Base-by-base conservation (phyloP, 1,140 invertebrate species). In the Elymnias hypermnestra region DNA sequence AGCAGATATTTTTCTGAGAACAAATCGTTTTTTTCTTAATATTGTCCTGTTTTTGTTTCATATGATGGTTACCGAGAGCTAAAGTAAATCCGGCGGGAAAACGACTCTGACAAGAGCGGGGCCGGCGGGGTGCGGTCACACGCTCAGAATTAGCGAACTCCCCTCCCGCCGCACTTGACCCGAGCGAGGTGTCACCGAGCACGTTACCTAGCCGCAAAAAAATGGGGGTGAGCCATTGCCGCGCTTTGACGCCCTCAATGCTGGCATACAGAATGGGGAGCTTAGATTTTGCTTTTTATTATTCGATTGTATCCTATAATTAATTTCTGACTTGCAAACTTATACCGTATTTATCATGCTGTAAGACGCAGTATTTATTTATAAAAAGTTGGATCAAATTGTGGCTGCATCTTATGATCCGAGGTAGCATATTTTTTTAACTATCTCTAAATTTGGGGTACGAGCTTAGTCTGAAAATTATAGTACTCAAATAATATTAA, bases 51-150 rank as follows among this genome's bases (percentile, higher is more conserved):
- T 33, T 33, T 33, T 10, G 10, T 2, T n/a, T n/a, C n/a, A n/a
- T n/a, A n/a, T n/a, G n/a, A 15, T 33, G 29, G 29, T 33, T 15
- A 33, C 25, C 25, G 3, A 9, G n/a, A 2, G 2, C n/a, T 12
- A 82, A 79, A 74, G 71, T 72, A 84, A 84, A 82, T 82, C 77
- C 77, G 69, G 74, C 76, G 77, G 77, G 76, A 83, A 81, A 83
- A 75, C 70, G 60, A 38, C 31, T 35, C 22, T 19, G 26, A 9
- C 4, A 9, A 29, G 31, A 7, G 50, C 33, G 40, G 57, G 26
- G 18, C 35, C 21, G n/a, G 51, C 53, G 61, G 53, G 57, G 67
- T 55, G 70, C 66, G 72, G 72, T 74, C 74, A 81, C 74, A 72
- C 69, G 78, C 62, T 63, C 44, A 56, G 72, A 77, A 83, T 81